phyloP scores from a whole-genome alignment of 2,113 vertebrate genomes.

The Notothenia rossii region DNA sequence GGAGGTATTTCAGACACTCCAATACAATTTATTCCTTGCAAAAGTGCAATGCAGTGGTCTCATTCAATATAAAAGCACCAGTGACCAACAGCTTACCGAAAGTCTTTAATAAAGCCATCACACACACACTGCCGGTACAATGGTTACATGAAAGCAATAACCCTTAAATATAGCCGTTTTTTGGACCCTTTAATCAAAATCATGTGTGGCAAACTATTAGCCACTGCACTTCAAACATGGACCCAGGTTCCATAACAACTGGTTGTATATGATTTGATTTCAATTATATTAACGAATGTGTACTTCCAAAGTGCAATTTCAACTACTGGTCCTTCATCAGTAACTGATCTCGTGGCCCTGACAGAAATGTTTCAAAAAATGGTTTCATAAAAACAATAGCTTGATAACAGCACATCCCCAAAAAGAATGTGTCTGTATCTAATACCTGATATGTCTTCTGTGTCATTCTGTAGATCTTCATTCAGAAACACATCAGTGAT shows the following conservation, averaged over 20 bases:
- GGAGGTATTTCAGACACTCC: constrained; percentile 14
- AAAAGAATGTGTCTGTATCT: neutral
- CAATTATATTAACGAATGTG: neutral
- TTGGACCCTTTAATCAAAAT: too few relatives aligned
- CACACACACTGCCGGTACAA: neutral
- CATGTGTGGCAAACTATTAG: too few relatives aligned
- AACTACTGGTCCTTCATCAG: neutral
- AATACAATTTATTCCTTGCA: constrained; percentile 2
- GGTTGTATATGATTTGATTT: neutral
- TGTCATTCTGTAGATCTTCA: neutral
- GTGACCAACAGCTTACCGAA: neutral
- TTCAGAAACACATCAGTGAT: too few relatives aligned
- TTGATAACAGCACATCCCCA: neutral
- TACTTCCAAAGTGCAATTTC: neutral
- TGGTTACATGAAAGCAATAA: neutral
- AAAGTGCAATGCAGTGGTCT: constrained; percentile 10
- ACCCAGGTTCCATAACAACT: neutral
- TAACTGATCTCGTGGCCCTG: neutral
- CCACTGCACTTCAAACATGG: too few relatives aligned
- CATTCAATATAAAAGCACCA: constrained; percentile 14
- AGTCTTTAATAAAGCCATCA: constrained; percentile 1
- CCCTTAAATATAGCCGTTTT: too few relatives aligned
- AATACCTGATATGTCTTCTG: neutral
- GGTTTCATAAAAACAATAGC: neutral
- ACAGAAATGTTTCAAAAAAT: neutral